Percentiles rank a stretch among this genome's conserved stretches.
phyloP scores from a whole-genome alignment of 1,140 invertebrate genomes.

The Drosophila rufa region DNA sequence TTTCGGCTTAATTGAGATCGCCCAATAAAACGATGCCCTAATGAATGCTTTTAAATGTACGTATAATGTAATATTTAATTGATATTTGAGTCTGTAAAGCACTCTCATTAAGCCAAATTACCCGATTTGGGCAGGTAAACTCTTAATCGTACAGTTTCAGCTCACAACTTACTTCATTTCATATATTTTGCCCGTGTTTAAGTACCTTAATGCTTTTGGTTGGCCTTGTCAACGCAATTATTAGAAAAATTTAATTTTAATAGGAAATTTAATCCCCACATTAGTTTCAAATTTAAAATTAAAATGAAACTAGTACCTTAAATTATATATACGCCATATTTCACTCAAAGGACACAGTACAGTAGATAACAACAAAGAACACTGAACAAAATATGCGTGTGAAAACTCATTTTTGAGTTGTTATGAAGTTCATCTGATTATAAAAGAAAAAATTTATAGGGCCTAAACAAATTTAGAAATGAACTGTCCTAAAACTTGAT shows the following conservation, averaged over 20 bases:
- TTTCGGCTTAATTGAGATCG: background rate
- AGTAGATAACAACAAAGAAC: background rate
- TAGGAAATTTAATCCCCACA: background rate
- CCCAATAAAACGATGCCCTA: background rate
- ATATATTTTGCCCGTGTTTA: background rate
- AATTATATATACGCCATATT: background rate
- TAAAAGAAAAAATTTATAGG: background rate
- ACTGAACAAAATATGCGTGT: too few species aligned
- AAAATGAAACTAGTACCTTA: background rate
- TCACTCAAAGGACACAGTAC: background rate
- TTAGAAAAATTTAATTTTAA: background rate
- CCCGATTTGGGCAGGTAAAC: background rate
- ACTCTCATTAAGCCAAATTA: background rate
- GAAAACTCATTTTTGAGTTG: background rate
- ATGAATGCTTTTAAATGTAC: background rate
- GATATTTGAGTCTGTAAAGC: background rate
- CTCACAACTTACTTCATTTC: too few species aligned
- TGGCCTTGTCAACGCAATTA: background rate
- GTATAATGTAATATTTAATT: background rate
- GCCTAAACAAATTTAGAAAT: conserved; percentile 2
- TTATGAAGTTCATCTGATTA: background rate
- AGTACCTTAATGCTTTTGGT: background rate
- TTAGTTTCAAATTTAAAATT: background rate
- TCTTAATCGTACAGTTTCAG: background rate
- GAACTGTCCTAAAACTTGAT: background rate